Percentiles rank a stretch among this genome's conserved stretches.
phyloP scores from a whole-genome alignment of 92 coral and sea anemone genomes.

The Virgularia gustaviana region DNA sequence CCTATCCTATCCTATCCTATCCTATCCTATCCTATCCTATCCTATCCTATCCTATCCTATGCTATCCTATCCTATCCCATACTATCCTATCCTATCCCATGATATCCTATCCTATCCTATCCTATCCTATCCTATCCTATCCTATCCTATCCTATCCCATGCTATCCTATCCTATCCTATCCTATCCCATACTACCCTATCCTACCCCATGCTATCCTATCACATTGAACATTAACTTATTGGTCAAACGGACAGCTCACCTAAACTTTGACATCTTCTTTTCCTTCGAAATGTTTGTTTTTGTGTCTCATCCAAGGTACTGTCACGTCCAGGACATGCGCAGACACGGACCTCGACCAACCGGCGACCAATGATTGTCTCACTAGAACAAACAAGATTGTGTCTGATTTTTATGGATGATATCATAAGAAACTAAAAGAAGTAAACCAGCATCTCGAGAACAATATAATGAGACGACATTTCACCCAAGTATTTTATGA shows the following conservation, averaged over 20 bases:
- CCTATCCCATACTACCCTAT: neutral
- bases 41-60: no score
- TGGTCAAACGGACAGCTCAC: no score
- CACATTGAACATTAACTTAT: neutral
- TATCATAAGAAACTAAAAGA: neutral
- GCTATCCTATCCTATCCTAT: no score
- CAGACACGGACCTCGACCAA: slow-evolving; percentile 88
- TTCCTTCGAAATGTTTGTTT: slow-evolving; percentile 69
- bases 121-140: no score
- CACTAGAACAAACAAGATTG: neutral
- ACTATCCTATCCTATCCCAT: no score
- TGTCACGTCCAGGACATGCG: slow-evolving; percentile 99
- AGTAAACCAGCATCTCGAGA: neutral
- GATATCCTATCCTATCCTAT: no score
- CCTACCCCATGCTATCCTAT: neutral
- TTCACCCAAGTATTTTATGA: no score
- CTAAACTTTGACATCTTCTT: slow-evolving; percentile 22
- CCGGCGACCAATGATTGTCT: slow-evolving; percentile 68
- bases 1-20: no score
- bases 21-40: no score
- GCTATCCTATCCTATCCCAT: no score
- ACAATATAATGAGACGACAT: no score
- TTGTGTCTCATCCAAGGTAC: slow-evolving; percentile 81
- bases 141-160: neutral
- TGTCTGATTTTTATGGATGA: neutral